These are phyloP conservation scores for Megalonaias nervosa DNA, from an alignment of 1,140 invertebrate genomes.

Conservation along the genomic window DNA sequence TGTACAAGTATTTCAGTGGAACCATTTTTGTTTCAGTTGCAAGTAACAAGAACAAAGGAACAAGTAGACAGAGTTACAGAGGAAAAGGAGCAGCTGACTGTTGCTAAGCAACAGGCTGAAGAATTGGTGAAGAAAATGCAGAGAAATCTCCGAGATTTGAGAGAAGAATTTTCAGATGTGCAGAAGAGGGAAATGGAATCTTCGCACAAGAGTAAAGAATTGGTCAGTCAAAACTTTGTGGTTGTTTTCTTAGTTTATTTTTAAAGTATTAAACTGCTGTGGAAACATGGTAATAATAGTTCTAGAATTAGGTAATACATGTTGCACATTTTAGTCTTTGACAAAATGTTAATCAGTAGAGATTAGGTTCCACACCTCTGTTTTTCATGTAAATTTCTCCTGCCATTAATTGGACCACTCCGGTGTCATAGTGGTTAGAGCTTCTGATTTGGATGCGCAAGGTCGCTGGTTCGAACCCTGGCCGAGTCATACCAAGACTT, in stretches of 20 bases:
- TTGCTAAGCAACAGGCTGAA: constrained; percentile 82
- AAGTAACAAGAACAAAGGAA: constrained; percentile 87
- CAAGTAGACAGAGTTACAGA: constrained; percentile 84
- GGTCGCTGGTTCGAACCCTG: no score
- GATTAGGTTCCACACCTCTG: no score
- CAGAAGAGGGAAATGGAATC: constrained; percentile 82
- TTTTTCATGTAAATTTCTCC: no score
- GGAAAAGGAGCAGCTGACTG: constrained; percentile 80
- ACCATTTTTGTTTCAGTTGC: constrained; percentile 72
- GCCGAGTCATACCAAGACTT: no score
- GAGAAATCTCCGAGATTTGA: constrained; percentile 79
- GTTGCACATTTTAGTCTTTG: no score
- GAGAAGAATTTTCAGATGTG: constrained; percentile 80
- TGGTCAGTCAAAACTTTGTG: constrained; percentile 52
- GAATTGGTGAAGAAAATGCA: constrained; percentile 84
- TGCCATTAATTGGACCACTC: no score
- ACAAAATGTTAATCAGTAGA: no score
- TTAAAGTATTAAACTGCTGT: not conserved
- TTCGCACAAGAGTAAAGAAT: constrained; percentile 74
- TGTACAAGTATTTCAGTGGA: no score
- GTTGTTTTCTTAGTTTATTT: not conserved
- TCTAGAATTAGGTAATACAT: no score
- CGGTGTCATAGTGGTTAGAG: no score
- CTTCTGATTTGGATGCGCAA: no score
- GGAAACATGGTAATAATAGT: no score